These are phyloP conservation scores for Lithophane socia DNA, from an alignment of 2,888 invertebrate genomes.

Conservation along the genomic window DNA sequence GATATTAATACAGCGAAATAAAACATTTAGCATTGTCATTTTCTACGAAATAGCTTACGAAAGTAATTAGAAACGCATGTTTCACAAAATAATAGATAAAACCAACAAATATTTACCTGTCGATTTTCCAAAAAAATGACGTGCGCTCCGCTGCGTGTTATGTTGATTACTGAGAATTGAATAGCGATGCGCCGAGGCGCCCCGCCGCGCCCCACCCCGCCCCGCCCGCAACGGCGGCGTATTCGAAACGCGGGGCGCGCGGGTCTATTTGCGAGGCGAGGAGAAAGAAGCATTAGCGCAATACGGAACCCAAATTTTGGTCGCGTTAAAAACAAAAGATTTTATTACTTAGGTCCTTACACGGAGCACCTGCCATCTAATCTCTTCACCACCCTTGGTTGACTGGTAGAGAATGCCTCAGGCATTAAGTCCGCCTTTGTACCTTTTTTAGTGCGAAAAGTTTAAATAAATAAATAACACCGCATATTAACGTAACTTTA, in stretches of 20 bases:
- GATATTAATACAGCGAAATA: neutral
- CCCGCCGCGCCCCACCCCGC: no score
- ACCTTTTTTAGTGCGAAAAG: no score
- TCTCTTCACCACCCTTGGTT: no score
- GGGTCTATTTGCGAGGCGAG: neutral
- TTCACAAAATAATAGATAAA: neutral
- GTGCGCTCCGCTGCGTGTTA: neutral
- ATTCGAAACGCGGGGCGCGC: neutral
- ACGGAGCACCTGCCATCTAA: no score
- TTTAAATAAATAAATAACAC: no score
- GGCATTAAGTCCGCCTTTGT: no score
- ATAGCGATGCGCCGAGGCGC: no score
- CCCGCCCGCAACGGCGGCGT: neutral
- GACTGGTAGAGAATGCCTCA: no score
- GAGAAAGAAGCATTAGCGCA: neutral
- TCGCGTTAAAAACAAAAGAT: no score
- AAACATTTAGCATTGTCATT: neutral
- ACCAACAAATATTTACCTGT: constrained; percentile 14
- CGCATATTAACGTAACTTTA: no score
- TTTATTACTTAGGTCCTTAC: no score
- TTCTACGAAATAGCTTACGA: neutral
- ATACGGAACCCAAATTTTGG: no score
- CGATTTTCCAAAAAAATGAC: neutral
- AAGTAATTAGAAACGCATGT: neutral
- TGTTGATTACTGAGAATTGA: constrained; percentile 23